These are phyloP conservation scores for Dicranocentrus wangi DNA, from an alignment of 2,888 invertebrate species.

Conservation along the genomic window DNA sequence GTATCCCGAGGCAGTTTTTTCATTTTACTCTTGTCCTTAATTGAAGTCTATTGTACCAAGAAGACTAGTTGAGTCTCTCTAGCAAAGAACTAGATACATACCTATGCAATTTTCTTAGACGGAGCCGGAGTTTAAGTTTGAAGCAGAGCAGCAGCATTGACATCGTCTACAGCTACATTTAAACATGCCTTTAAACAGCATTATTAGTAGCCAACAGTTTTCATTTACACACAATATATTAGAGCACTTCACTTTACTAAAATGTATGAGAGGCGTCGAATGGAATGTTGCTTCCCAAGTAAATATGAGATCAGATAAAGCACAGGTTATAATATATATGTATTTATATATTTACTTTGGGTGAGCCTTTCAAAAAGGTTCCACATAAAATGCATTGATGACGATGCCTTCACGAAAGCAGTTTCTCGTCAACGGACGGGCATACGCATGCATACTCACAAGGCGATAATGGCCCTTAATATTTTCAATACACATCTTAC, in stretches of 20 bases:
- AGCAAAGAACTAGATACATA: not conserved
- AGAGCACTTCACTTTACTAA: too few relatives aligned
- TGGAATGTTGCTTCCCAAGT: not conserved
- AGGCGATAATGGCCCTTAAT: constrained; percentile 7
- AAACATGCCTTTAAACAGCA: too few relatives aligned
- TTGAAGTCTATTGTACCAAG: constrained; percentile 10
- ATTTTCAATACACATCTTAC: constrained; percentile 11
- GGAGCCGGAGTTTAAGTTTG: too few relatives aligned
- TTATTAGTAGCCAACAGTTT: too few relatives aligned
- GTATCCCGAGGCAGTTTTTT: constrained; percentile 9
- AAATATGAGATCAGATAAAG: not conserved
- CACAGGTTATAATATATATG: not conserved
- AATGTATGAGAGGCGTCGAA: constrained; percentile 11
- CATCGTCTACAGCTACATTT: too few relatives aligned
- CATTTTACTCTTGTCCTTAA: constrained; percentile 17
- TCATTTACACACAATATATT: too few relatives aligned
- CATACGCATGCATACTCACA: not conserved
- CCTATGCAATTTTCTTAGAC: too few relatives aligned
- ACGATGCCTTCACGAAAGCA: not conserved
- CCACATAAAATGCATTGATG: too few relatives aligned
- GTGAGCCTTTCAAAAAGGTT: not conserved
- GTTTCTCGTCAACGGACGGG: too few relatives aligned
- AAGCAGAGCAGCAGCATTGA: too few relatives aligned
- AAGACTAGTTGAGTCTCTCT: too few relatives aligned
- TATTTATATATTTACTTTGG: not conserved